Evolutionary conservation across 2,888 invertebrate species (phyloP).

Genomic region (Emmelina monodactyla): DNA sequence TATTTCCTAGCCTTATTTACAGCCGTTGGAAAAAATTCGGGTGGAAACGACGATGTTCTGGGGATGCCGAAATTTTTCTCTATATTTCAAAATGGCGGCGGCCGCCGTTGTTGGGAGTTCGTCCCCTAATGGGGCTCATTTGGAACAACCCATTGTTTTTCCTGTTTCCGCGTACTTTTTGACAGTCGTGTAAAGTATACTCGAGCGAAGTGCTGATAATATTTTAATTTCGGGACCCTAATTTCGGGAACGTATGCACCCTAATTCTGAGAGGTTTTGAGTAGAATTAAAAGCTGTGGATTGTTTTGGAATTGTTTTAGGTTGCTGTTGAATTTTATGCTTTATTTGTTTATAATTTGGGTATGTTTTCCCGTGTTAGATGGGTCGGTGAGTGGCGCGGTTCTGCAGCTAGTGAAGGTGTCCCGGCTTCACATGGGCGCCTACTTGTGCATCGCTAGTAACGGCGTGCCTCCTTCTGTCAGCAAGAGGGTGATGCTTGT

Average conservation of each 20-base stretch:
- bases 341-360: too few relatives aligned
- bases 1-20: neutral
- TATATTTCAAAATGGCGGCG: neutral
- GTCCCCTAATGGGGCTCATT: neutral
- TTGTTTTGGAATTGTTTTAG: neutral
- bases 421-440: slow-evolving; percentile 80
- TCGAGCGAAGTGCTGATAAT: too few relatives aligned
- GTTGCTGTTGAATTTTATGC: neutral
- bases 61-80: neutral
- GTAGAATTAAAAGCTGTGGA: neutral
- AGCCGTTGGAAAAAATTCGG: neutral
- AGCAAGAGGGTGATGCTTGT: slow-evolving; percentile 82
- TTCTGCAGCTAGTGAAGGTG: slow-evolving; percentile 71
- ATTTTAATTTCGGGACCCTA: too few relatives aligned
- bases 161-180: too few relatives aligned
- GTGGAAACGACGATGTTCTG: neutral
- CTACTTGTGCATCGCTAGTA: slow-evolving; percentile 79
- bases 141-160: neutral
- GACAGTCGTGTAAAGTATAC: too few relatives aligned
- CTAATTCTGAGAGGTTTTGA: too few relatives aligned
- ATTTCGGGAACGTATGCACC: too few relatives aligned
- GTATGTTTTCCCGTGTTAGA: too few relatives aligned
- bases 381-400: slow-evolving; percentile 70
- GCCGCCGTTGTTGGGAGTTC: too few relatives aligned
- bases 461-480: slow-evolving; percentile 82